Base-by-base conservation (phyloP, 2,113 vertebrate species). In the Labeo catla region DNA sequence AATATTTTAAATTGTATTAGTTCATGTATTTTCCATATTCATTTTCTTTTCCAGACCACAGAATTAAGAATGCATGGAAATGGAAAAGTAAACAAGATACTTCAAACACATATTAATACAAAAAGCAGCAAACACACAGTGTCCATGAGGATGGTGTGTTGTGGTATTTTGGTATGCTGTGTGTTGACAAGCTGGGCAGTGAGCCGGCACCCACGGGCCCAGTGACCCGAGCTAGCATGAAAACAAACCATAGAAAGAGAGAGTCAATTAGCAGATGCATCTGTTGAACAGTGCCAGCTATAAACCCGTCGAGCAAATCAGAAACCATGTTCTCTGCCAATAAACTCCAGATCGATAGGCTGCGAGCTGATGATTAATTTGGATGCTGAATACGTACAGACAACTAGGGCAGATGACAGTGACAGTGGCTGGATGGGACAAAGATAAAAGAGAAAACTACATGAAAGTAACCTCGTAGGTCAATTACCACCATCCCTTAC, bases 231-330 rank as follows among this genome's bases (percentile, higher is more conserved):
- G 36, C 68, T 50, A 21, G 39, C 77, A 63, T 73, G 28, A n/a
- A 74, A 28, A 36, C 34, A 61, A 36, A 59, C 65, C 47, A 72
- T 21, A 72, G 68, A 54, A 82, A 52, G 34, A 57, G 61, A 68
- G 47, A 11, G 61, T 68, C 50, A 81, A 61, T 72, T 63, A 81
- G 65, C 85, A 74, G 85, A 72, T 72, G 77, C 49, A 86, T 65
- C 36, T 52, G 5, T 28, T 54, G 47, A 86, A 59, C 23, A 23
- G 21, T 28, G 65, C 84, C 84, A 23, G 15, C 77, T 45, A 72
- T 68, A 70, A 80, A 54, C 16, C 80, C 61, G 19, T 68, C 15
- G 5, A 86, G 50, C 66, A 79, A 49, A 82, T 52, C 63, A 52
- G 80, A 52, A 82, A 52, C 1, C 0, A 82, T 36, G 13, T 52